These are phyloP conservation scores for Trichopria drosophilae DNA, from an alignment of 2,888 invertebrate species.

Conservation along the genomic window DNA sequence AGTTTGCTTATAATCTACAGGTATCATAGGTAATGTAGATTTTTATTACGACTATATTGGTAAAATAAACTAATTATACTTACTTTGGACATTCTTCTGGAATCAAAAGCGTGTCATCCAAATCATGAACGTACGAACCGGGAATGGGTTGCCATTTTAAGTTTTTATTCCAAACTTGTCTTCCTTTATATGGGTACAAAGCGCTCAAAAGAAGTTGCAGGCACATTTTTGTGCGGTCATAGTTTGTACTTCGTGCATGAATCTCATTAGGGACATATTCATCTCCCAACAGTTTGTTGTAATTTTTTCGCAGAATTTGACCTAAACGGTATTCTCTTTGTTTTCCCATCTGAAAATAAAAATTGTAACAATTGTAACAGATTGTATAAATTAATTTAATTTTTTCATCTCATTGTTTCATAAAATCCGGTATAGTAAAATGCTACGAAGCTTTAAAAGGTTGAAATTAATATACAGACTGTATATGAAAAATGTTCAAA, in stretches of 20 bases:
- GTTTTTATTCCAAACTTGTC: conserved; percentile 63
- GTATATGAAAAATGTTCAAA: no score
- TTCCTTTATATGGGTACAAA: conserved; percentile 65
- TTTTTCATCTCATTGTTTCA: neutral
- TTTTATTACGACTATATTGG: neutral
- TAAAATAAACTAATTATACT: conserved; percentile 8
- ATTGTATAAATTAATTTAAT: no score
- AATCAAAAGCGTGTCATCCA: conserved; percentile 37
- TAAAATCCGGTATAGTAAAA: no score
- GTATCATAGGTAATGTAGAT: no score
- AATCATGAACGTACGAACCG: conserved; percentile 4
- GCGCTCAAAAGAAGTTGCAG: conserved; percentile 70
- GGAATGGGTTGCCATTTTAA: conserved; percentile 71
- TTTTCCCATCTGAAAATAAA: conserved; percentile 62
- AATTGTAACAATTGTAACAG: no score
- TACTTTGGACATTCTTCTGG: conserved; percentile 38
- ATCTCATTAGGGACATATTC: conserved; percentile 55
- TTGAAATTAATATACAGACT: no score
- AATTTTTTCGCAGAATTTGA: conserved; percentile 59
- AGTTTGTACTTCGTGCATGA: conserved; percentile 67
- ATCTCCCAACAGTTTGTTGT: conserved; percentile 59
- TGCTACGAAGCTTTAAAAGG: no score
- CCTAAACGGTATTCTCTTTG: conserved; percentile 61
- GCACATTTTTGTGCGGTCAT: conserved; percentile 74
- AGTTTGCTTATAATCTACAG: no score